These are phyloP conservation scores for Lynx canadensis DNA, from an alignment of 2,113 vertebrate species.

Conservation along the genomic window DNA sequence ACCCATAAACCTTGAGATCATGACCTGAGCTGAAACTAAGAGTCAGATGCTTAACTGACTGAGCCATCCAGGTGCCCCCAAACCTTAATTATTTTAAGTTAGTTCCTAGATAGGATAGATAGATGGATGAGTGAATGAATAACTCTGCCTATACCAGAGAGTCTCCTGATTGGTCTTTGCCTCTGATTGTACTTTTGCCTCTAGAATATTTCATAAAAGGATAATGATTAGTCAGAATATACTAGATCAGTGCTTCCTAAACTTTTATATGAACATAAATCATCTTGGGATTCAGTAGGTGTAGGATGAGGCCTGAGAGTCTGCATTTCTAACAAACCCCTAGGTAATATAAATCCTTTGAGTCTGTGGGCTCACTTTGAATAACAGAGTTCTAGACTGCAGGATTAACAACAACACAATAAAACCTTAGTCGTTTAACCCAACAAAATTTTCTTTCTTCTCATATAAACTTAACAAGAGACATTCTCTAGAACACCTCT, in stretches of 20 bases:
- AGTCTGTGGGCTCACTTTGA: not conserved
- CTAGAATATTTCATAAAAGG: conserved; percentile 19
- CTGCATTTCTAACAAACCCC: not conserved
- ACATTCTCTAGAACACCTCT: not conserved
- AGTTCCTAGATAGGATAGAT: not conserved
- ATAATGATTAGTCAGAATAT: not conserved
- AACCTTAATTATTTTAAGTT: not conserved
- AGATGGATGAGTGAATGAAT: not conserved
- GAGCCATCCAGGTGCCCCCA: too few species aligned
- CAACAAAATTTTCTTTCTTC: not conserved
- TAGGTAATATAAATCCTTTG: not conserved
- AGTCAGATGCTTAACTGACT: too few species aligned
- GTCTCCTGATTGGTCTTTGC: not conserved
- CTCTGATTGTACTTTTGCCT: not conserved
- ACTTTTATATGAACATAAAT: not conserved
- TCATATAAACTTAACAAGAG: not conserved
- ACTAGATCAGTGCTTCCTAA: not conserved
- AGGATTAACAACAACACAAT: not conserved
- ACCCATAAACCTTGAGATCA: too few species aligned
- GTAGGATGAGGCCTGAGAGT: not conserved
- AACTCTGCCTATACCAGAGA: not conserved
- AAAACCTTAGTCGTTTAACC: not conserved
- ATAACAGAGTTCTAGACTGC: not conserved
- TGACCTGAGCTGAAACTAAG: too few species aligned
- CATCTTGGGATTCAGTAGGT: not conserved